phyloP scores from a whole-genome alignment of 2,797 vertebrate genomes.

The Masticophis lateralis region DNA sequence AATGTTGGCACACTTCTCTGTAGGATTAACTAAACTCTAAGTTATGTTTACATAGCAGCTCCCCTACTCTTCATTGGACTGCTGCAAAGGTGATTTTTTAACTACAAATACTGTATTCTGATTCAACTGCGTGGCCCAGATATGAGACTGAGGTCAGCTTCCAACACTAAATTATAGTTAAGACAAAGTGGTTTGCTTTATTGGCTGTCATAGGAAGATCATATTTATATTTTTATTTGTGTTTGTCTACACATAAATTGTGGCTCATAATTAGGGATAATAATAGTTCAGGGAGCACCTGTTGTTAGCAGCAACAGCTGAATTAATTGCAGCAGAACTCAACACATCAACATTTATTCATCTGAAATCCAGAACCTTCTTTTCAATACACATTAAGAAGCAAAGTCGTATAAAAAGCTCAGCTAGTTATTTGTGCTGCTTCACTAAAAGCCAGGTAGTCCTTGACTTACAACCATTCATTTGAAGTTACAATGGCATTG shows the following conservation, averaged over 20 bases:
- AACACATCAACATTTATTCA: background rate
- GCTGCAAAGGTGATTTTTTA: background rate
- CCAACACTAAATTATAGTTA: background rate
- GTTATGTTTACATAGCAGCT: background rate
- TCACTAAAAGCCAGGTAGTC: background rate
- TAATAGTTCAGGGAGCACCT: background rate
- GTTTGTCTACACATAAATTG: background rate
- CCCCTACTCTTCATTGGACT: background rate
- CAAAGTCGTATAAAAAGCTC: background rate
- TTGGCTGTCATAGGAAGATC: background rate
- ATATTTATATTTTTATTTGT: background rate
- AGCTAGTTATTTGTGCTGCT: background rate
- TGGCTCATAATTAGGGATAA: background rate
- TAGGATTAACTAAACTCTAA: background rate
- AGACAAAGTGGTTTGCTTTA: background rate
- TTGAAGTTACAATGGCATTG: background rate
- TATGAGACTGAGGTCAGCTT: background rate
- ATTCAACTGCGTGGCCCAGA: background rate
- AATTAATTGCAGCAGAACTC: background rate
- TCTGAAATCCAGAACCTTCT: background rate
- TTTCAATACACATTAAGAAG: background rate
- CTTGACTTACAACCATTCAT: background rate
- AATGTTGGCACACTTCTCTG: background rate
- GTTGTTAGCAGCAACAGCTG: background rate
- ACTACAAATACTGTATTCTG: background rate